Conservation (phyloP, 2,797 vertebrate genomes). For the Chrysocyon brachyurus region DNA sequence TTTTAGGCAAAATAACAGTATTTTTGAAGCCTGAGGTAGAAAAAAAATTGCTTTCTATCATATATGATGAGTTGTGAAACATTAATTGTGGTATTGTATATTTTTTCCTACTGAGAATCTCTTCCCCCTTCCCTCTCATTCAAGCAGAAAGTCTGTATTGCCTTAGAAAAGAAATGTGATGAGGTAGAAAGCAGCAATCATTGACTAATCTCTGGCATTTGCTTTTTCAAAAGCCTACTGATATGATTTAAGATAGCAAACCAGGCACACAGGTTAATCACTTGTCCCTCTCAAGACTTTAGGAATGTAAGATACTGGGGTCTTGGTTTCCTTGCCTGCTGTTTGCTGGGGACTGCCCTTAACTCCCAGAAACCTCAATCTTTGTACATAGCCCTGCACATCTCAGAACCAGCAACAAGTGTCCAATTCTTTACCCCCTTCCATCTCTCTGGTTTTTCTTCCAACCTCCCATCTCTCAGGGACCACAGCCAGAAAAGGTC, state of each 20-base stretch:
- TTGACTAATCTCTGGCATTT: background rate
- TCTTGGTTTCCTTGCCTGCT: background rate
- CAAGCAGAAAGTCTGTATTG: background rate
- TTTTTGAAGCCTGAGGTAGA: slow-evolving; percentile 21
- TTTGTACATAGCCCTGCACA: background rate
- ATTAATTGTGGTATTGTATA: background rate
- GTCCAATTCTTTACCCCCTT: background rate
- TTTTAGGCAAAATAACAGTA: background rate
- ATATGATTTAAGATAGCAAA: background rate
- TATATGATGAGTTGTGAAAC: background rate
- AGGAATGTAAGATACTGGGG: background rate
- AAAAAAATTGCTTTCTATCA: slow-evolving; percentile 7
- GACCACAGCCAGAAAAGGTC: background rate
- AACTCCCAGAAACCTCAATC: background rate
- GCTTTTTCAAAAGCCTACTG: background rate
- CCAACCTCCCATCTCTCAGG: background rate
- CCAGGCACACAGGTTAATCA: background rate
- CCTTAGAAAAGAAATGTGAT: background rate
- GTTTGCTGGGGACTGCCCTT: background rate
- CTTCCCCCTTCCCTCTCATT: background rate
- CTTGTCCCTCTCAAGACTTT: background rate
- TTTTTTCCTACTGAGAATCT: background rate
- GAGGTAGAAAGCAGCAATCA: background rate
- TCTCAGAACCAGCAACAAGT: background rate
- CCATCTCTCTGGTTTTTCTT: background rate